phyloP scores from a whole-genome alignment of 2,797 vertebrate species.

The Podargus strigoides region DNA sequence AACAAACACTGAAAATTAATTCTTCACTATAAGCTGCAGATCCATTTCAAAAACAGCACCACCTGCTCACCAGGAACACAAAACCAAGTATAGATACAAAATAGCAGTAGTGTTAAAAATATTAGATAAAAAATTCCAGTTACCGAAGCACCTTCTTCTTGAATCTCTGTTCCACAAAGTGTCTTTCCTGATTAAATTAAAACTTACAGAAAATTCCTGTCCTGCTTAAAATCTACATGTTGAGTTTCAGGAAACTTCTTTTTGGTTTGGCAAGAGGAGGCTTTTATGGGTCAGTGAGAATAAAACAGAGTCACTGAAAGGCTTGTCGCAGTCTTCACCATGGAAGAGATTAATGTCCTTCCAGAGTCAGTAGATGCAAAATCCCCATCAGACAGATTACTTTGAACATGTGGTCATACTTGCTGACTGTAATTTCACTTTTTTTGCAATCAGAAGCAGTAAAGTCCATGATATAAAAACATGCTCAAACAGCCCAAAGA shows the following conservation, averaged over 20 bases:
- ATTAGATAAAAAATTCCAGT: background rate
- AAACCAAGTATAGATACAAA: background rate
- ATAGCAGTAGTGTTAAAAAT: background rate
- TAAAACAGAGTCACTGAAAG: background rate
- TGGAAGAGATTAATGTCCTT: background rate
- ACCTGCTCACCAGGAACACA: background rate
- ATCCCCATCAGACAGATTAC: background rate
- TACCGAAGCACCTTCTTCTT: background rate
- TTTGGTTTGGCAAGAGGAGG: background rate
- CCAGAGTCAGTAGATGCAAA: background rate
- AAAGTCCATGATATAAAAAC: background rate
- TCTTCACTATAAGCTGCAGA: background rate
- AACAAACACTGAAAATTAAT: background rate
- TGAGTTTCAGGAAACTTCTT: background rate
- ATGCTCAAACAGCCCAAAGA: background rate
- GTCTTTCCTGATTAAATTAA: background rate
- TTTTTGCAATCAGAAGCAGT: background rate
- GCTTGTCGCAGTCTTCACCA: background rate
- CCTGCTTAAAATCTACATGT: background rate
- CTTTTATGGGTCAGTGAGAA: background rate
- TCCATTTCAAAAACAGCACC: background rate
- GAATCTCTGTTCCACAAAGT: background rate
- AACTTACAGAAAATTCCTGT: background rate
- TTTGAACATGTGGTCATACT: background rate
- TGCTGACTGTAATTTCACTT: background rate